Base-by-base conservation (phyloP, 1,140 invertebrate species). In the Leptopilina clavipes region DNA sequence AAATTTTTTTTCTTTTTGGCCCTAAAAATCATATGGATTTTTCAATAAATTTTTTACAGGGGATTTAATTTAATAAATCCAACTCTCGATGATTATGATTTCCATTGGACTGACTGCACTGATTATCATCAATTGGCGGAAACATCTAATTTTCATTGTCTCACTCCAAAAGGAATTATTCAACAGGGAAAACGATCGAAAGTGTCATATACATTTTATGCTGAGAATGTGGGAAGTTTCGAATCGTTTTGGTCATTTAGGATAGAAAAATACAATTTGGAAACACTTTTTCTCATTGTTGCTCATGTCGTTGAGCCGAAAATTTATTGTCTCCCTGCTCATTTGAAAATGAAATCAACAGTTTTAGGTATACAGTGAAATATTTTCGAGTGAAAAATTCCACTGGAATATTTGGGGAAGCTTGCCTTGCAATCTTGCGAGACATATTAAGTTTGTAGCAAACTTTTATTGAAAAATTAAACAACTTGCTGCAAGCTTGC, bases 221-320 rank as follows among this genome's bases (percentile, higher is more conserved):
- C 91, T 7, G 83, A 86, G 22, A 71, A 85, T 14, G 70, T 86
- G 17, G 91, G 91, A 71, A 84, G 76, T 12, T 91, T 87, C 48
- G 89, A 91, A 83, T 86, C 86, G 14, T 88, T 89, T 74, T 92
- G 90, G 86, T 78, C 83, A 48, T 91, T 91, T 65, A 78, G 75
- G n/a, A 89, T 91, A 72, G 76, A 86, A 1, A 84, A 87, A 80
- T 89, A 89, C 73, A 80, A 88, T 71, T 52, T 91, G 1, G 70
- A 84, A 75, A 83, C 78, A 71, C 78, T 82, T 25, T 90, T 92
- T 71, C 77, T 91, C 0, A 72, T 92, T 0, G 86, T 89, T n/a
- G 89, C 84, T 3, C 79, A 74, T 8, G 90, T 90, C 7, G 77
- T 78, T 25, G 89, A 91, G 76, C 90, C 91, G 5, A 84, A 75